Evolutionary conservation across 2,113 vertebrate genomes (phyloP).

Genomic region (Butorides virescens): DNA sequence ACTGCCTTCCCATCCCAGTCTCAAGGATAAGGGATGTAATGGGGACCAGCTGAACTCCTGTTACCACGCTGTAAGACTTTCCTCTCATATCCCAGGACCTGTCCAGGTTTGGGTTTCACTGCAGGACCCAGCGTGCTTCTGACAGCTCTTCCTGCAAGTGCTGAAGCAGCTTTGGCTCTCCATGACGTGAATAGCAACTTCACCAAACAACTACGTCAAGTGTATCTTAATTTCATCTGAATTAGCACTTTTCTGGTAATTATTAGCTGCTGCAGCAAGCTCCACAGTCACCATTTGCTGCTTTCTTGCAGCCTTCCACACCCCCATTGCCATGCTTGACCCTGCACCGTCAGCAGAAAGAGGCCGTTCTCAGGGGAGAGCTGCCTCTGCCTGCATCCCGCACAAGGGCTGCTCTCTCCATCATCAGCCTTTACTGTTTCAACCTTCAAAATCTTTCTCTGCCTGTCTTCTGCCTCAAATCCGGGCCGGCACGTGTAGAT

Average conservation of each 20-base stretch:
- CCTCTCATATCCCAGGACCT: not conserved
- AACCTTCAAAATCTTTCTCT: not conserved
- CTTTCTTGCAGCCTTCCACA: not conserved
- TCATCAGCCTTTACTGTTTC: not conserved
- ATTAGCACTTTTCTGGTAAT: not conserved
- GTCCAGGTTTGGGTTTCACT: not conserved
- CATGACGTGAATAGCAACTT: not conserved
- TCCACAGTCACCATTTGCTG: not conserved
- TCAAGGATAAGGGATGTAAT: not conserved
- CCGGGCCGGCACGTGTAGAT: fast-evolving
- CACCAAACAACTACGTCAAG: not conserved
- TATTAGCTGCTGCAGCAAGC: not conserved
- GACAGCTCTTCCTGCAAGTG: not conserved
- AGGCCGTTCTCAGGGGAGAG: fast-evolving
- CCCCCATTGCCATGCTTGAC: fast-evolving
- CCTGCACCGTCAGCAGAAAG: not conserved
- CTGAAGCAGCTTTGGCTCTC: not conserved
- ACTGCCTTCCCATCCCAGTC: not conserved
- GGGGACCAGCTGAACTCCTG: not conserved
- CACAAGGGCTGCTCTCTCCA: not conserved
- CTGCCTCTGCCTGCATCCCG: not conserved
- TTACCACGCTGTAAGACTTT: not conserved
- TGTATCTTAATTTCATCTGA: not conserved
- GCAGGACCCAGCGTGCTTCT: not conserved
- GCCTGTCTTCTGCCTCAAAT: fast-evolving